Evolutionary conservation across 2,797 vertebrate species (phyloP), one percentile per base, ranked within the genome.

Genomic region (Kryptolebias ocellatus): DNA sequence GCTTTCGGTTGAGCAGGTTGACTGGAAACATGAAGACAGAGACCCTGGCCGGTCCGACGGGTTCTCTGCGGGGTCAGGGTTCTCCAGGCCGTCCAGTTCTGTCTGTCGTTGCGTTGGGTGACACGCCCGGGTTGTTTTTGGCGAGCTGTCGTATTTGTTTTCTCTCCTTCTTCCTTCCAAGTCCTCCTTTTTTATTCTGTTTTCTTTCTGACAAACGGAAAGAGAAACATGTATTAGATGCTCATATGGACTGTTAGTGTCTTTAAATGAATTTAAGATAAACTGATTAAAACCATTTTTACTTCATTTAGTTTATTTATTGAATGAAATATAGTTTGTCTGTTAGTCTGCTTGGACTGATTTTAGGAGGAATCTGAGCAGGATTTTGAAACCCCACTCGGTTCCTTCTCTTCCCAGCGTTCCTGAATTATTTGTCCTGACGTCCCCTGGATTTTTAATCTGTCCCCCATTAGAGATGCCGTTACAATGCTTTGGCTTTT

Each of bases 181-280:
- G 64, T 28, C 81, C 81, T 53, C 14, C 72, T 64, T 72, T 83
- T 72, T 53, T 83, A 64, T 52, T 81, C 28, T 24, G 58, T 84
- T 65, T 82, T 77, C 74, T 83, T 28, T 81, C 87, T 90, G 81
- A 63, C 3, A 18, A 27, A 78, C 11, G 6, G 55, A 63, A 39
- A 59, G 12, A 60, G 2, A 31, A n/a, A 44, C 14, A 24, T 24
- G 20, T 24, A 24, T 24, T 24, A 24, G 20, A 24, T 24, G 20
- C 20, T 24, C 20, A 24, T 24, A 2, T 24, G 20, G 20, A 24
- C 20, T 24, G 20, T 24, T 34, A 34, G 34, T 34, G 6, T 4
- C 9, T 34, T 4, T 34, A 1, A 34, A 1, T 34, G 34, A 34
- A 4, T 34, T 34, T 4, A 34, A 34, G 6, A 34, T 7, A 34